A percentile compares a stretch with the other conserved stretches of the same genome.
Evolutionary conservation across 2,113 vertebrate species (phyloP).

Genomic region (Tupaia chinensis): DNA sequence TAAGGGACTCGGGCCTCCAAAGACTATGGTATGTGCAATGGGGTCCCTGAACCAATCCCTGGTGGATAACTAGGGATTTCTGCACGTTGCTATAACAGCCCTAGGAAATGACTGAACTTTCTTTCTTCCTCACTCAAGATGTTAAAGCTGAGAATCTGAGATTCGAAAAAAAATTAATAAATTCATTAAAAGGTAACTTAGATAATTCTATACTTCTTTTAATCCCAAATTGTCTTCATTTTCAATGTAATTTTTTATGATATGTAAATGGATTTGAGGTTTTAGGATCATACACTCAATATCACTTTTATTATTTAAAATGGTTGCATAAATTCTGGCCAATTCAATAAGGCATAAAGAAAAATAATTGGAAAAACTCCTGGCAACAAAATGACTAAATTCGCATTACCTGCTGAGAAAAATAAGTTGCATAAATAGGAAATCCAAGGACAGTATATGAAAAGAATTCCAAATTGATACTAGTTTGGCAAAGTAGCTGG

Average conservation of each 20-base stretch:
- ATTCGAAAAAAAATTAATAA: conserved; percentile 23
- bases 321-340: neutral
- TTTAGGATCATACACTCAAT: neutral
- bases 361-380: neutral
- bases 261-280: neutral
- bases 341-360: neutral
- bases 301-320: neutral
- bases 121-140: neutral
- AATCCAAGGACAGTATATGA: conserved; percentile 11
- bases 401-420: neutral
- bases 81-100: neutral
- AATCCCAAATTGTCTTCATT: neutral
- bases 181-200: neutral
- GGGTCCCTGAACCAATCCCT: neutral
- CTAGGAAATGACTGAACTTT: neutral
- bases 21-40: too few species aligned
- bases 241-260: neutral
- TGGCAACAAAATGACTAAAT: neutral
- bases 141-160: neutral
- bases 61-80: neutral
- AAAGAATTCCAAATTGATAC: neutral
- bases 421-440: neutral
- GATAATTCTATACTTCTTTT: neutral
- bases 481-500: neutral
- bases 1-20: too few species aligned